phyloP scores from a whole-genome alignment of 2,888 invertebrate genomes.

The Cephus sareptanus region DNA sequence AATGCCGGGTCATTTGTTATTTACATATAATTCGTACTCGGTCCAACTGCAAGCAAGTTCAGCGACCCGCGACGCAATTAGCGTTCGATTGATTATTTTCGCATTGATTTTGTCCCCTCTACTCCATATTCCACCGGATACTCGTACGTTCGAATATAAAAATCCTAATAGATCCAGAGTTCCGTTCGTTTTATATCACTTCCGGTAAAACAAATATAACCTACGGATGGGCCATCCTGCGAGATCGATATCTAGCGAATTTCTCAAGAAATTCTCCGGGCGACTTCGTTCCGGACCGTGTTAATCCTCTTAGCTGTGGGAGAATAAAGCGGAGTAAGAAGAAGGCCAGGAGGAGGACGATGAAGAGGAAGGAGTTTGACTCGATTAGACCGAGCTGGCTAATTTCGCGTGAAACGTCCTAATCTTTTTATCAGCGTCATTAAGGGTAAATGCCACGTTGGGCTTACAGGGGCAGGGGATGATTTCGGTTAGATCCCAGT shows the following conservation, averaged over 20 bases:
- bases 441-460: constrained; percentile 31
- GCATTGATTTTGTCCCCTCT: constrained; percentile 4
- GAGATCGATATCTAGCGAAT: not conserved
- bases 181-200: not conserved
- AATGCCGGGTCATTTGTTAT: constrained; percentile 54
- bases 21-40: constrained; percentile 54
- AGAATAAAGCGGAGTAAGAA: not conserved
- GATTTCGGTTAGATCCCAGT: constrained; percentile 29
- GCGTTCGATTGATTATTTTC: constrained; percentile 55
- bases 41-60: constrained; percentile 39
- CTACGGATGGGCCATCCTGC: not conserved
- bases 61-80: constrained; percentile 47
- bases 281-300: not conserved
- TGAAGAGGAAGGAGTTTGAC: not conserved
- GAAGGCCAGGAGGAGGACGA: not conserved
- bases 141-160: not conserved
- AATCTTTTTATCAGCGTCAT: constrained; percentile 52
- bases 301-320: not conserved
- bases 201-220: not conserved
- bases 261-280: not conserved
- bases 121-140: not conserved
- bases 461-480: not conserved
- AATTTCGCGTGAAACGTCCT: constrained; percentile 36
- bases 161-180: not conserved
- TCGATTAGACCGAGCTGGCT: not conserved